phyloP scores from a whole-genome alignment of 2,797 vertebrate genomes.

The Spinibarbus caldwelli region DNA sequence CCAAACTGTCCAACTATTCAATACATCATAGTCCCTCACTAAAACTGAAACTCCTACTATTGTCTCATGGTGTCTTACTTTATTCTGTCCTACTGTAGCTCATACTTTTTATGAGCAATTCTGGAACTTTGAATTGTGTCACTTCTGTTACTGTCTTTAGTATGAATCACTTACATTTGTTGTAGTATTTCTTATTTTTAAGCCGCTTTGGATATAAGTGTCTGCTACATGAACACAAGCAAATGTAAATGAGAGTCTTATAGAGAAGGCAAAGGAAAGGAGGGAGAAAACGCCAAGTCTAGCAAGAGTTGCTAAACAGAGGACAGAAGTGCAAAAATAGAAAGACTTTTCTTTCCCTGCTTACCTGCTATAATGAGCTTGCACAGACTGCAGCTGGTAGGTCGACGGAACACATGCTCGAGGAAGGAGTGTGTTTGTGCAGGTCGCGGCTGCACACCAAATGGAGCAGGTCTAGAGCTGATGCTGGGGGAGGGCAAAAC shows the following conservation, averaged over 20 bases:
- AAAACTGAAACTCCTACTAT: neutral
- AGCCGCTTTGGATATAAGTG: neutral
- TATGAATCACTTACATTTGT: neutral
- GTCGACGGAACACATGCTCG: slow-evolving; percentile 89
- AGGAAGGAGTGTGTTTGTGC: slow-evolving; percentile 87
- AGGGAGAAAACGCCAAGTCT: neutral
- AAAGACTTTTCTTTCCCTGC: slow-evolving; percentile 39
- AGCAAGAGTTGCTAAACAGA: neutral
- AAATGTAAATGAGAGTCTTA: neutral
- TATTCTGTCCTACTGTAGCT: neutral
- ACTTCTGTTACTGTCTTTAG: neutral
- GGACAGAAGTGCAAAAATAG: neutral
- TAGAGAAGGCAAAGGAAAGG: neutral
- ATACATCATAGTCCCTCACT: too few relatives aligned
- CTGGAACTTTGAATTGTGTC: neutral
- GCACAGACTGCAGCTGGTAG: slow-evolving; percentile 90
- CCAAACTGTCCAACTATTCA: too few relatives aligned
- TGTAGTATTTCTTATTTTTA: neutral
- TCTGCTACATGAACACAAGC: neutral
- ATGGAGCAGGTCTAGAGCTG: slow-evolving; percentile 78
- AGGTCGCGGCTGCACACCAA: slow-evolving; percentile 73
- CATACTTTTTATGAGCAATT: neutral
- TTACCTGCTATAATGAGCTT: slow-evolving; percentile 91
- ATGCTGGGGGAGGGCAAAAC: slow-evolving; percentile 74
- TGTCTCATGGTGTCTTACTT: neutral